phyloP scores from a whole-genome alignment of 2,888 invertebrate species.

The Megastigmus dorsalis region DNA sequence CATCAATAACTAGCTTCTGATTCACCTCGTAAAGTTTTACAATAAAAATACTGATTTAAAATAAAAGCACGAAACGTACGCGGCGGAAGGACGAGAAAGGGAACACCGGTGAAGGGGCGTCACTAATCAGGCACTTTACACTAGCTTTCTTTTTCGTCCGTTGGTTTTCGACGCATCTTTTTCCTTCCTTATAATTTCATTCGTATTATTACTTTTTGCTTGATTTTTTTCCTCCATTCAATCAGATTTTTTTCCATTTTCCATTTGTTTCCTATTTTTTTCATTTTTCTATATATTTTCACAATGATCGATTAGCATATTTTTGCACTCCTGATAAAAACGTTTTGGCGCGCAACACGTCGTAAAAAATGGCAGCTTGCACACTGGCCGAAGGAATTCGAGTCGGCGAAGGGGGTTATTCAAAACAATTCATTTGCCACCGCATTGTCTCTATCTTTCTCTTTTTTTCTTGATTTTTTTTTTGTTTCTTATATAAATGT shows the following conservation, averaged over 20 bases:
- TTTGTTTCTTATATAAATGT: not conserved
- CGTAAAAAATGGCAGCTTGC: constrained; percentile 37
- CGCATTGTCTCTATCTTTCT: constrained; percentile 9
- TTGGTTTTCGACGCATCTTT: not conserved
- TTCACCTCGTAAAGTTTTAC: constrained; percentile 25
- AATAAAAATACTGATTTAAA: constrained; percentile 44
- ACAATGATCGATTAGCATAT: not conserved
- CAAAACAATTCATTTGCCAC: constrained; percentile 27
- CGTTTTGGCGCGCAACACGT: not conserved
- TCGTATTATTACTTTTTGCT: not conserved
- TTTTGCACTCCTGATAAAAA: constrained; percentile 19
- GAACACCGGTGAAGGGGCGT: constrained; percentile 65
- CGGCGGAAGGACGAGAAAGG: constrained; percentile 57
- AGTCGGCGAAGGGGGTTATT: not conserved
- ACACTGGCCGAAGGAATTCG: constrained; percentile 5
- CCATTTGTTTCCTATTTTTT: too few relatives aligned
- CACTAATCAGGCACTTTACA: constrained; percentile 73
- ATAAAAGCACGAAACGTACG: constrained; percentile 22
- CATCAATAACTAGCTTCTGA: constrained; percentile 3
- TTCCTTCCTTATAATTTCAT: not conserved
- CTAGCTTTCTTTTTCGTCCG: constrained; percentile 40
- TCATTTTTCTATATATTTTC: too few relatives aligned
- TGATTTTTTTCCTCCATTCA: too few relatives aligned
- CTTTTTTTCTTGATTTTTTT: constrained; percentile 9
- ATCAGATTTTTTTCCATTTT: not conserved